phyloP scores from a whole-genome alignment of 2,797 vertebrate genomes.

The Myotis vivesi region DNA sequence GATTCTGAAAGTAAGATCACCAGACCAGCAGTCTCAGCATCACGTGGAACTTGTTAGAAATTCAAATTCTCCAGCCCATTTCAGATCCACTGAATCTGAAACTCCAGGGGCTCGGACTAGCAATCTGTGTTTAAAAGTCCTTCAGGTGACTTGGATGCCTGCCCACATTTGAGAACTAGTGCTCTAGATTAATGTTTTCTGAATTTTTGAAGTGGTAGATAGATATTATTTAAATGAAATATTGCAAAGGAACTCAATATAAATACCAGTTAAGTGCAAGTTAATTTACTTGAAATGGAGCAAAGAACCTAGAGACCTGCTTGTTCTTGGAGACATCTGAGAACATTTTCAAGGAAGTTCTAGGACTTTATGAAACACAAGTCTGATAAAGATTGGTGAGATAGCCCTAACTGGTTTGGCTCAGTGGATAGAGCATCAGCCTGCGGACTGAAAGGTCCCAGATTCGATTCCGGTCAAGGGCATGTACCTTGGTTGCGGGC shows the following conservation, averaged over 20 bases:
- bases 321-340: not conserved
- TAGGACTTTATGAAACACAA: not conserved
- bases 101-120: not conserved
- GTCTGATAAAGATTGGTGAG: not conserved
- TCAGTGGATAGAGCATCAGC: no score
- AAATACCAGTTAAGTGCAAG: not conserved
- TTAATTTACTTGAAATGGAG: not conserved
- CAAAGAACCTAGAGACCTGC: not conserved
- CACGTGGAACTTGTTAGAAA: conserved; percentile 16
- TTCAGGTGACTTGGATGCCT: not conserved
- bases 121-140: not conserved
- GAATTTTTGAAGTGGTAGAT: not conserved
- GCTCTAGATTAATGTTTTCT: not conserved
- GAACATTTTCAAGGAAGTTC: not conserved
- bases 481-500: no score
- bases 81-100: conserved; percentile 1
- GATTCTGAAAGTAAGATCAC: not conserved
- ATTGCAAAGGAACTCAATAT: not conserved
- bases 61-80: not conserved
- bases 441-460: no score
- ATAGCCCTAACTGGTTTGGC: not conserved
- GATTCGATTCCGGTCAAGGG: no score
- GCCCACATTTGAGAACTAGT: not conserved
- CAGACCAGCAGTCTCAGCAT: not conserved
- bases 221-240: not conserved